Evolutionary conservation across 2,797 vertebrate species (phyloP).

Genomic region (Synanceia verrucosa): DNA sequence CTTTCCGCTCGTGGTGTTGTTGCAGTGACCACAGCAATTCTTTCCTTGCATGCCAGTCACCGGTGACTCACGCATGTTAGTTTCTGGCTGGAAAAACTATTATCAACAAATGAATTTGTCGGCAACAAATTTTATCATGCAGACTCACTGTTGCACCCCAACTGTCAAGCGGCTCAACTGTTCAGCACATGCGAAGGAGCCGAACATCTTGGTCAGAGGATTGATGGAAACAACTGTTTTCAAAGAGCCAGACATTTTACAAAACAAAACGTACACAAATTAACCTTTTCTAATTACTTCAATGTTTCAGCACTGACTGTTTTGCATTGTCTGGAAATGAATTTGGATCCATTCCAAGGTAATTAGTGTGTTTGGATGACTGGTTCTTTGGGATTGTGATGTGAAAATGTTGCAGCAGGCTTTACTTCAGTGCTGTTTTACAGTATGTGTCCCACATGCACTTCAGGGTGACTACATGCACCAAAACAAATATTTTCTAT

Average conservation of each 20-base stretch:
- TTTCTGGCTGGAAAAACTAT: no score
- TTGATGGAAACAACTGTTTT: neutral
- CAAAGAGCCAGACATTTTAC: constrained; percentile 2
- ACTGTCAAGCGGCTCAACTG: neutral
- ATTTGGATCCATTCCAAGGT: constrained; percentile 45
- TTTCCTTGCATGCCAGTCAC: no score
- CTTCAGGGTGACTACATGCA: constrained; percentile 15
- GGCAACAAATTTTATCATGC: neutral
- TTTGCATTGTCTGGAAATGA: constrained; percentile 27
- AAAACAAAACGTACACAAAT: constrained; percentile 11
- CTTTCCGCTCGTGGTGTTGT: no score
- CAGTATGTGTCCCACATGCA: constrained; percentile 4
- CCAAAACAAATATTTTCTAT: constrained; percentile 3
- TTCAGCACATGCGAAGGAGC: neutral
- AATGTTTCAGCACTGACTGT: constrained; percentile 10
- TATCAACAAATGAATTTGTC: no score
- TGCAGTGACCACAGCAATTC: no score
- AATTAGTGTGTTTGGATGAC: constrained; percentile 47
- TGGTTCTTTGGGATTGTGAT: constrained; percentile 9
- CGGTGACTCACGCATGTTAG: no score
- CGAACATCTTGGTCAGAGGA: neutral
- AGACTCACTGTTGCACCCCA: neutral
- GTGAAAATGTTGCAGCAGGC: constrained; percentile 5
- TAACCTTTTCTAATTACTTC: constrained; percentile 18
- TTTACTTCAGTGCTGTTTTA: constrained; percentile 7